Percentiles rank a stretch among this genome's conserved stretches.
phyloP scores from a whole-genome alignment of 2,113 vertebrate species.

The Hymenochirus boettgeri region DNA sequence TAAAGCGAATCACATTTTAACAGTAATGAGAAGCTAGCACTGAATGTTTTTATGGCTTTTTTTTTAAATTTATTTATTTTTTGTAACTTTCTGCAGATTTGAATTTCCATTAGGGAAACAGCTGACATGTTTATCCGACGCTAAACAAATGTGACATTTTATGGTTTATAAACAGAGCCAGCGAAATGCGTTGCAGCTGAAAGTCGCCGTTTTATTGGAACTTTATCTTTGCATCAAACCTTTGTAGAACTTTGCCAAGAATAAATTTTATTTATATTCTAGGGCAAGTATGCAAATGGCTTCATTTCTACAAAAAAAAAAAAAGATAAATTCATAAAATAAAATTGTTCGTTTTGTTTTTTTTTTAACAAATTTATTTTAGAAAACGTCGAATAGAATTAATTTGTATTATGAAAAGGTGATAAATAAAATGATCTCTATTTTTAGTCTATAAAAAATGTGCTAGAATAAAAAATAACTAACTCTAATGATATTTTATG shows the following conservation, averaged over 20 bases:
- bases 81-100: neutral
- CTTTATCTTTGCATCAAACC: slow-evolving; percentile 34
- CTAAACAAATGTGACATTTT: slow-evolving; percentile 27
- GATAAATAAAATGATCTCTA: no score
- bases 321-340: neutral
- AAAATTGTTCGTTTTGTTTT: no score
- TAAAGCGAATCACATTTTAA: no score
- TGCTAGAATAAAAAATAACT: no score
- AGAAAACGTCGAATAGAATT: neutral
- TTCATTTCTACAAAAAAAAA: neutral
- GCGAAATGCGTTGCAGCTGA: slow-evolving; percentile 1
- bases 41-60: no score
- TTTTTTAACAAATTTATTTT: neutral
- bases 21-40: no score
- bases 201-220: slow-evolving; percentile 17
- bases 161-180: slow-evolving; percentile 28
- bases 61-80: neutral
- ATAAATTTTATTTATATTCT: slow-evolving; percentile 1
- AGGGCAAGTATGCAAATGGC: no score
- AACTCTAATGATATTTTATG: neutral
- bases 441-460: neutral
- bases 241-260: neutral
- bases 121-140: slow-evolving; percentile 18
- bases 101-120: slow-evolving; percentile 1
- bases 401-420: neutral